phyloP scores from a whole-genome alignment of 2,888 invertebrate species.

The Hydrotaea diabolus region DNA sequence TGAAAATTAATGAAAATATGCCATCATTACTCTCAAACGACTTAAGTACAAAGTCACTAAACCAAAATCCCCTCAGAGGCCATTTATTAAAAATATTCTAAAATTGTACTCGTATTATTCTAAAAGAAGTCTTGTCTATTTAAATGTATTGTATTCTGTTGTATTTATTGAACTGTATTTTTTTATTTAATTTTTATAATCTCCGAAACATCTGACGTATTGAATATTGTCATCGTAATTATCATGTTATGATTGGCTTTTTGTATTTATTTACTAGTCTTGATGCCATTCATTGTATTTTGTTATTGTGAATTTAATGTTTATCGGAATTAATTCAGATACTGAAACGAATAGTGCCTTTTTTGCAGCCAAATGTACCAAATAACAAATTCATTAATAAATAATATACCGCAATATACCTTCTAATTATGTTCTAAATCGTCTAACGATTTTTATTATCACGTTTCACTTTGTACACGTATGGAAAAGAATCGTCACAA shows the following conservation, averaged over 20 bases:
- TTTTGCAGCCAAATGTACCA: constrained; percentile 57
- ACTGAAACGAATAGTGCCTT: constrained; percentile 53
- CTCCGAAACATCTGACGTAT: background rate
- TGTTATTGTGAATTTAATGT: constrained; percentile 45
- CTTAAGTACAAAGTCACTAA: constrained; percentile 19
- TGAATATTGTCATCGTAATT: background rate
- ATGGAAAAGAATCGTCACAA: too few relatives aligned
- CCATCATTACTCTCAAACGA: background rate
- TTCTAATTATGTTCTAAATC: too few relatives aligned
- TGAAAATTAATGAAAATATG: too few relatives aligned
- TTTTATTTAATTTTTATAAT: constrained; percentile 40
- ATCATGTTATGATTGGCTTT: constrained; percentile 10
- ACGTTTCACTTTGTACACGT: too few relatives aligned
- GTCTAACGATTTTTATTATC: too few relatives aligned
- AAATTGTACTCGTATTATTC: constrained; percentile 31
- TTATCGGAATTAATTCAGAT: constrained; percentile 40
- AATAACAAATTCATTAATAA: constrained; percentile 46
- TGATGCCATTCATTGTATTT: constrained; percentile 57
- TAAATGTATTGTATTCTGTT: constrained; percentile 25
- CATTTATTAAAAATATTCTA: constrained; percentile 7
- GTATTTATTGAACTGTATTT: constrained; percentile 11
- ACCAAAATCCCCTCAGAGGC: constrained; percentile 29
- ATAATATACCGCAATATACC: background rate
- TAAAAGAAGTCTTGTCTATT: constrained; percentile 10
- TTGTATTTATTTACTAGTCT: constrained; percentile 59